Evolutionary conservation across 2,888 invertebrate genomes (phyloP), one percentile per base, ranked within the genome.

Genomic region (Aphodius granarius): DNA sequence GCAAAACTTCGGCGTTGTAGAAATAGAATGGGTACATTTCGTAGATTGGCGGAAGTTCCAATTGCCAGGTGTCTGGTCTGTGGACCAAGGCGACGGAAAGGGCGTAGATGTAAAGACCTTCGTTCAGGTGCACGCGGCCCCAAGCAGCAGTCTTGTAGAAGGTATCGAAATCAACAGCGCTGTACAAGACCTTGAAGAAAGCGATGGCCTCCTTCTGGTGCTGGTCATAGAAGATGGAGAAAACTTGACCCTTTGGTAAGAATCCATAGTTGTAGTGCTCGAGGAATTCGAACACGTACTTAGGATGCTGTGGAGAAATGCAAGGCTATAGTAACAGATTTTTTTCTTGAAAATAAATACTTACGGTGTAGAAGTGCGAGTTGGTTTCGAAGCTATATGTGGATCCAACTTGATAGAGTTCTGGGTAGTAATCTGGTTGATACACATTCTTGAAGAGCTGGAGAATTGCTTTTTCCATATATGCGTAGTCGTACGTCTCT

Each of bases 21-120:
- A 93, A 94, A 86, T 90, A 90, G 80, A 92, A 90, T 0, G 95
- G 95, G 85, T 91, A 90, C 78, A 94, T 88, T 86, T 95, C 95
- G 83, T 94, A 93, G 74, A 92, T 88, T 72, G 94, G 91, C 16
- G 94, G 94, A 9, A 94, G 86, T 63, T 91, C 87, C 74, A 94
- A 86, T 19, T 91, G 91, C 81, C 91, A 89, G 75, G 91, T 91
- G 78, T 94, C 93, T 13, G 86, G 86, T 43, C 92, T 68, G 68
- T 92, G 92, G 63, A 91, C 85, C 15, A 93, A 88, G 13, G 92
- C 92, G 21, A 90, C 86, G 75, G 89, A 89, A 71, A 92, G 74
- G 18, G 78, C 71, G 66, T 78, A 92, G 65, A 92, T 88, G 84
- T 91, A 94, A 83, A 94, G 88, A 73, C 90, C 91, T 85, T 93